phyloP scores from a whole-genome alignment of 1,140 invertebrate species.

The Cherax destructor region DNA sequence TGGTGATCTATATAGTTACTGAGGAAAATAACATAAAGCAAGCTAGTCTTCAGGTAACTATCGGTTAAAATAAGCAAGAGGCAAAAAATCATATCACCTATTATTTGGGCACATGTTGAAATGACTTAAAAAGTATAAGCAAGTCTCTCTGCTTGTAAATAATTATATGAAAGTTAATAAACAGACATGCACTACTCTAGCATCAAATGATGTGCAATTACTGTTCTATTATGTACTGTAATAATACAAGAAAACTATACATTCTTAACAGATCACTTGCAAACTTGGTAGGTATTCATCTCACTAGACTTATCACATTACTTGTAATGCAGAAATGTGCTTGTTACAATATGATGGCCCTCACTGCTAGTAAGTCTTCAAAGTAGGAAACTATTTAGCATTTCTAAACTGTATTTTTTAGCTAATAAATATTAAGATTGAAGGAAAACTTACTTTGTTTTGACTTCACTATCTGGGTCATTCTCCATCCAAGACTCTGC shows the following conservation, averaged over 20 bases:
- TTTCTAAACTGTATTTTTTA: background rate
- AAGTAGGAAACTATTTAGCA: background rate
- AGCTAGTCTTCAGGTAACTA: no score
- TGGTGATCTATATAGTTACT: no score
- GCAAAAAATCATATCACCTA: background rate
- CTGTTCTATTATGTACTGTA: background rate
- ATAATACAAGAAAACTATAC: background rate
- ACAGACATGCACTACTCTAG: conserved; percentile 2
- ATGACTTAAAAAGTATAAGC: background rate
- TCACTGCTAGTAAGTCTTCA: background rate
- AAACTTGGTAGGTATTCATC: background rate
- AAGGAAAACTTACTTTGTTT: conserved; percentile 74
- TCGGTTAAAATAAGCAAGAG: background rate
- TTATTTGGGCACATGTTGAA: background rate
- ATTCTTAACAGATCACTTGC: background rate
- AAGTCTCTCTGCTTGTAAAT: background rate
- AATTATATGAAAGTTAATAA: background rate
- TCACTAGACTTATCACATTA: background rate
- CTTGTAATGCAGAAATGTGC: background rate
- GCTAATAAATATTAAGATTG: background rate
- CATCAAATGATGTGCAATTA: background rate
- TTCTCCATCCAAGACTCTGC: conserved; percentile 75
- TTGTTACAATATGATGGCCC: background rate
- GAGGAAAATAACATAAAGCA: no score
- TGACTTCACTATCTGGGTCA: conserved; percentile 73